phyloP scores from a whole-genome alignment of 2,797 vertebrate species.

The Notolepis coatsorum region DNA sequence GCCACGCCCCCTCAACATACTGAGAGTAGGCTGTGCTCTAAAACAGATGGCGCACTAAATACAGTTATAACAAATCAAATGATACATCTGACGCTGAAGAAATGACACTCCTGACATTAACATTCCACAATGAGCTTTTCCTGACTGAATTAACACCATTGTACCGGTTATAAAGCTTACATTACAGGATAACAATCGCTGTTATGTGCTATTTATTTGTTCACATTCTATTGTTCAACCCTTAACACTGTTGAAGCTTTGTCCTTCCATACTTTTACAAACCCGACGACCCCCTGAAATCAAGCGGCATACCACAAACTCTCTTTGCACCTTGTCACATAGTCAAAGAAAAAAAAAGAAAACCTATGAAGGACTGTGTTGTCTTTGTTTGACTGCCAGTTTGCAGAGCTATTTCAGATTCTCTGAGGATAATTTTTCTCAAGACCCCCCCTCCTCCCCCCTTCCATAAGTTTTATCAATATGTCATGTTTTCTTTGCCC shows the following conservation, averaged over 20 bases:
- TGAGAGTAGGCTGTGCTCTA: too few relatives aligned
- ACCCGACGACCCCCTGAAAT: constrained; percentile 1
- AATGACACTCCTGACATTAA: too few relatives aligned
- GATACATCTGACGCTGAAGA: too few relatives aligned
- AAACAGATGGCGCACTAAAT: too few relatives aligned
- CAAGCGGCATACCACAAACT: constrained; percentile 16
- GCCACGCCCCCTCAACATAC: too few relatives aligned
- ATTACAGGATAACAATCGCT: too few relatives aligned
- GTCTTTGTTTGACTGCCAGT: constrained; percentile 36
- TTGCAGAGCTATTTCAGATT: constrained; percentile 41
- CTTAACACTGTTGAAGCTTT: not conserved
- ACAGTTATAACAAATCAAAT: too few relatives aligned
- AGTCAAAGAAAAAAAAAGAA: constrained; percentile 34
- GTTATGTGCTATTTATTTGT: too few relatives aligned
- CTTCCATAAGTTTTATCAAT: constrained; percentile 40
- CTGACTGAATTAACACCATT: too few relatives aligned
- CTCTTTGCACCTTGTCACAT: constrained; percentile 34
- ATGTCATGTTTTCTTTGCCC: constrained; percentile 35
- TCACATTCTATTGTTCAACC: too few relatives aligned
- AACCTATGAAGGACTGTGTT: constrained; percentile 26
- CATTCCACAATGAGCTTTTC: too few relatives aligned
- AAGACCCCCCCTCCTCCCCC: constrained; percentile 17
- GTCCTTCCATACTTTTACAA: not conserved
- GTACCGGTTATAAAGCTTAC: too few relatives aligned
- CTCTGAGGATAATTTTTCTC: constrained; percentile 34